Conservation (phyloP, 37 sponge, comb jelly and placozoan species). For the Halisarca cf. caerulea region DNA sequence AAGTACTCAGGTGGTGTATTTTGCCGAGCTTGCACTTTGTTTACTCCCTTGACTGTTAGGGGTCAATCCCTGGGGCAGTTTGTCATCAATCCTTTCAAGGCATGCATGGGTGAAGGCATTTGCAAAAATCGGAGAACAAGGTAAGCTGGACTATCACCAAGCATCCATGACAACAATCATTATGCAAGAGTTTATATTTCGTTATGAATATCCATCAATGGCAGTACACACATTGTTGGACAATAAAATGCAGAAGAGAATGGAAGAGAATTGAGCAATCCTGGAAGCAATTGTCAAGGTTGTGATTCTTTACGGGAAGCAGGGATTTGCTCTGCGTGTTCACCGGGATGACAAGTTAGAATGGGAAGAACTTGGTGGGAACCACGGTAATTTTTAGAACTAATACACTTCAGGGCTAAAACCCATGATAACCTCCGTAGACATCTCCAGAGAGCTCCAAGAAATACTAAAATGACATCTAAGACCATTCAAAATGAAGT, state of each 20-base stretch:
- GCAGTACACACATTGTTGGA: constrained; percentile 31
- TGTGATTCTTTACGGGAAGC: constrained; percentile 59
- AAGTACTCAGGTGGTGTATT: constrained; percentile 42
- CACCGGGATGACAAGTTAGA: constrained; percentile 53
- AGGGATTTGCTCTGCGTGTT: constrained; percentile 47
- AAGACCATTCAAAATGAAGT: constrained; percentile 11
- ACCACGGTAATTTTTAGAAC: constrained; percentile 27
- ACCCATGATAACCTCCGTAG: neutral
- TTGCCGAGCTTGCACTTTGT: constrained; percentile 58
- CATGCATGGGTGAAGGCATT: constrained; percentile 35
- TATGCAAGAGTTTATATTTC: constrained; percentile 30
- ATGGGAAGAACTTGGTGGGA: constrained; percentile 9
- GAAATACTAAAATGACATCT: neutral
- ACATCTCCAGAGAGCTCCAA: constrained; percentile 8
- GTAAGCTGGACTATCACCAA: constrained; percentile 26
- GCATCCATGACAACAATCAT: constrained; percentile 38
- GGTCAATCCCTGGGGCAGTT: constrained; percentile 51
- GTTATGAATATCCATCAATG: constrained; percentile 27
- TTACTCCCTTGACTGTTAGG: too few species aligned
- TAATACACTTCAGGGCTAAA: constrained; percentile 9
- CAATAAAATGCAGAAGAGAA: constrained; percentile 15
- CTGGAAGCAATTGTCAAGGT: constrained; percentile 40
- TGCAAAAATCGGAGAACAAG: constrained; percentile 29
- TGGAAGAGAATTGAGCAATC: constrained; percentile 35
- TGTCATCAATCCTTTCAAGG: constrained; percentile 51